These are phyloP conservation scores for Natator depressus DNA, from an alignment of 2,113 vertebrate genomes.

Conservation along the genomic window DNA sequence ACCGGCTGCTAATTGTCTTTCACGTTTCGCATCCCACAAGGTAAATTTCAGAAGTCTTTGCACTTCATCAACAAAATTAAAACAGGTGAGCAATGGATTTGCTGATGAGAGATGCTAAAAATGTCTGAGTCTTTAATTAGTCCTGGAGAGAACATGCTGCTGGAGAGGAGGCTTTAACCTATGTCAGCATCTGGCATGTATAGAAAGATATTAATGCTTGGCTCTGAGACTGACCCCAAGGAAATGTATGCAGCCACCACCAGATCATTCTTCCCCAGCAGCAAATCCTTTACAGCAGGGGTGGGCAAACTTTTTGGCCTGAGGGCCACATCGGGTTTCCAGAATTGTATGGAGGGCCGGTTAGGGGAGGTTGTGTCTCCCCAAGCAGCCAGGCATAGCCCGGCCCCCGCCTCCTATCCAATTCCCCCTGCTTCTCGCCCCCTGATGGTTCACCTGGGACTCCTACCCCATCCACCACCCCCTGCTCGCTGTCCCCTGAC, in stretches of 20 bases:
- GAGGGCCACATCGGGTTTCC: too few species aligned
- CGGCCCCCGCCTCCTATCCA: too few species aligned
- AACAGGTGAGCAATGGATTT: conserved; percentile 19
- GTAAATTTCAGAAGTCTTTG: conserved; percentile 48
- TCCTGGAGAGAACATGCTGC: background rate
- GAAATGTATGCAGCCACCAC: background rate
- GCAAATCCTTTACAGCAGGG: background rate
- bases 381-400: too few species aligned
- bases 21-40: conserved; percentile 19
- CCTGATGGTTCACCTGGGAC: too few species aligned
- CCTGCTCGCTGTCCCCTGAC: too few species aligned
- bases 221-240: background rate
- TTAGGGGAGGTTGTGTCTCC: too few species aligned
- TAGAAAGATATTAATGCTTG: background rate
- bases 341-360: too few species aligned
- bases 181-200: background rate
- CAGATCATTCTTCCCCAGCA: background rate
- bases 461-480: too few species aligned
- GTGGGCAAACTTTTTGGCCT: too few species aligned
- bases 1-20: conserved; percentile 12
- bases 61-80: conserved; percentile 39
- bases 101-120: conserved; percentile 42
- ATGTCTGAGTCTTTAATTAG: conserved; percentile 17
- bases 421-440: too few species aligned
- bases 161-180: background rate